phyloP scores from a whole-genome alignment of 2,888 invertebrate genomes.

The Sthenelais limicola region DNA sequence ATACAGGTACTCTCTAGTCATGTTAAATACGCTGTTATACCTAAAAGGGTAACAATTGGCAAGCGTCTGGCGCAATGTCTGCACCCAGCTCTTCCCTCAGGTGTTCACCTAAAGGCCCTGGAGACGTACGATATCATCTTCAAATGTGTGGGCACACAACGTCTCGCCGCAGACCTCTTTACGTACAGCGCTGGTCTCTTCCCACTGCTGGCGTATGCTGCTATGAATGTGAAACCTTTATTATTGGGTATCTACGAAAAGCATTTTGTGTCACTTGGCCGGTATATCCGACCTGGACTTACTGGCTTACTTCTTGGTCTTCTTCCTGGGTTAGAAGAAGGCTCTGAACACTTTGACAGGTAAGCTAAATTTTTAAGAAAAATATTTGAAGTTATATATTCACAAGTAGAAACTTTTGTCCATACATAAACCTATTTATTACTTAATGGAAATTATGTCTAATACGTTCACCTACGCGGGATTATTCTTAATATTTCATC shows the following conservation, averaged over 20 bases:
- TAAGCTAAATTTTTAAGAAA: too few relatives aligned
- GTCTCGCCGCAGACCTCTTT: slow-evolving; percentile 84
- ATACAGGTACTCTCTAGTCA: slow-evolving; percentile 83
- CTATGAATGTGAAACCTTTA: slow-evolving; percentile 89
- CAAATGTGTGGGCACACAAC: slow-evolving; percentile 86
- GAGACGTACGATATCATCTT: slow-evolving; percentile 94
- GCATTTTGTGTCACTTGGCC: slow-evolving; percentile 88
- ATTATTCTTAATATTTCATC: too few relatives aligned
- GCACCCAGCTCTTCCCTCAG: slow-evolving; percentile 91
- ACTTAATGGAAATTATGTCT: too few relatives aligned
- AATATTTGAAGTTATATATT: too few relatives aligned
- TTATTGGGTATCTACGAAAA: slow-evolving; percentile 87
- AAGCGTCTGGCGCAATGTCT: slow-evolving; percentile 94
- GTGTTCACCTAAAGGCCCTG: slow-evolving; percentile 91
- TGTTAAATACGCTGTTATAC: slow-evolving; percentile 88
- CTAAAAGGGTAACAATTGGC: slow-evolving; percentile 87
- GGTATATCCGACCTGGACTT: slow-evolving; percentile 83
- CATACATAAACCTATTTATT: too few relatives aligned
- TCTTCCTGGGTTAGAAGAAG: slow-evolving; percentile 89
- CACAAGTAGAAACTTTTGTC: too few relatives aligned
- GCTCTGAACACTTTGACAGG: slow-evolving; percentile 87
- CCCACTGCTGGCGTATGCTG: slow-evolving; percentile 89
- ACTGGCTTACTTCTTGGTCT: slow-evolving; percentile 91
- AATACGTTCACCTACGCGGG: too few relatives aligned
- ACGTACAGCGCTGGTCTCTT: slow-evolving; percentile 86